Evolutionary conservation across 2,888 invertebrate genomes (phyloP).

Genomic region (Harpagoxenus sublaevis): DNA sequence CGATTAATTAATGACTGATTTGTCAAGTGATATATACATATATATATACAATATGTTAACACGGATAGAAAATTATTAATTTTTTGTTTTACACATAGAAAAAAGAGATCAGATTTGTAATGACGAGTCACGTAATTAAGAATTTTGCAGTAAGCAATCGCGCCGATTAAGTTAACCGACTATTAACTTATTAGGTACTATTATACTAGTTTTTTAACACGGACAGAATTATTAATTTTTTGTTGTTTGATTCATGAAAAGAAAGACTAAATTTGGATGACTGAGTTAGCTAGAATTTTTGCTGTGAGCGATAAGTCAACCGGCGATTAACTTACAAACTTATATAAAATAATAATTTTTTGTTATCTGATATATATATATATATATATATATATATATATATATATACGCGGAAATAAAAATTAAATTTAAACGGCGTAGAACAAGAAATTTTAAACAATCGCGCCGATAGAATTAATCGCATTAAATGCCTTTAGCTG

Average conservation of each 20-base stretch:
- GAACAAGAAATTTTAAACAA: not conserved
- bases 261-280: not conserved
- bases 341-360: not conserved
- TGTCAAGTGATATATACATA: not conserved
- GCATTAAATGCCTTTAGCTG: no score
- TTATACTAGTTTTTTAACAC: not conserved
- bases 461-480: not conserved
- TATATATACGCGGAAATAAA: not conserved
- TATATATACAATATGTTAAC: not conserved
- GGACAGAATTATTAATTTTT: not conserved
- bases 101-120: not conserved
- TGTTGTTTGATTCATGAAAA: not conserved
- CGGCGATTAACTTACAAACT: not conserved
- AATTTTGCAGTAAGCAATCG: not conserved
- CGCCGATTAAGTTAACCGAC: not conserved
- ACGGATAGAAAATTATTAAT: not conserved
- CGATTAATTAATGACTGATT: not conserved
- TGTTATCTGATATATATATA: not conserved
- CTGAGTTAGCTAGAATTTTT: not conserved
- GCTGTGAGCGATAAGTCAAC: not conserved
- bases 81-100: not conserved
- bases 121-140: not conserved
- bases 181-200: not conserved
- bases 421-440: not conserved
- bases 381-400: no score